Percentiles rank a stretch among this genome's conserved stretches.
phyloP scores from a whole-genome alignment of 2,113 vertebrate species.

The Lycaon pictus region DNA sequence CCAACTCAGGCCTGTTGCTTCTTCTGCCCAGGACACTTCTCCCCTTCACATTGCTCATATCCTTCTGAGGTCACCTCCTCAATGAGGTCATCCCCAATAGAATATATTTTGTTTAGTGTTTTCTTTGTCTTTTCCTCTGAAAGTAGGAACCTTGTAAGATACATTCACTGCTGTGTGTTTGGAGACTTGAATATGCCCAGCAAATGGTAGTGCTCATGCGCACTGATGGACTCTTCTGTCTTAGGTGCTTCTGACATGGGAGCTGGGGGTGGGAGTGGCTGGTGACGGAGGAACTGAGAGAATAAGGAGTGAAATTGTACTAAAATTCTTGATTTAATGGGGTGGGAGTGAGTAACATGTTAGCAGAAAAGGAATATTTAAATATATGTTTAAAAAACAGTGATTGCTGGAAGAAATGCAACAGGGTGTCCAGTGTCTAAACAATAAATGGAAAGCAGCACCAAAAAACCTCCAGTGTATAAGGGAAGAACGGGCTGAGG shows the following conservation, averaged over 20 bases:
- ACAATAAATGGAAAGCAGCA: background rate
- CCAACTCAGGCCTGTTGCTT: background rate
- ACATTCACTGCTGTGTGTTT: background rate
- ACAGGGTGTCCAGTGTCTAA: background rate
- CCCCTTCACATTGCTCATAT: background rate
- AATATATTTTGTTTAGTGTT: background rate
- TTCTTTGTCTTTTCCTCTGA: background rate
- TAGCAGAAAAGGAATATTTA: background rate
- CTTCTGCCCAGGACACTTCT: background rate
- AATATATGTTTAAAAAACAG: background rate
- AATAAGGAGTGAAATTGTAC: background rate
- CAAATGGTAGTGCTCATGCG: rapidly evolving
- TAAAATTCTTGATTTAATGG: background rate
- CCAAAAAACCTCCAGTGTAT: background rate
- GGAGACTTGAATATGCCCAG: background rate
- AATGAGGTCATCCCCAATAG: background rate
- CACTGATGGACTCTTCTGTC: background rate
- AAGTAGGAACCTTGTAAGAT: background rate
- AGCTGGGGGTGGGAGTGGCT: background rate
- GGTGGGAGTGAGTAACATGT: background rate
- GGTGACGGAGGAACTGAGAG: background rate
- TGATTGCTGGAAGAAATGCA: background rate
- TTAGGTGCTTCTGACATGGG: background rate
- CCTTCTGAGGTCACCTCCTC: background rate
- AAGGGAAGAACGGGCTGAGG: background rate